Conservation (phyloP, 2,113 vertebrate species). For the Caranx ignobilis region DNA sequence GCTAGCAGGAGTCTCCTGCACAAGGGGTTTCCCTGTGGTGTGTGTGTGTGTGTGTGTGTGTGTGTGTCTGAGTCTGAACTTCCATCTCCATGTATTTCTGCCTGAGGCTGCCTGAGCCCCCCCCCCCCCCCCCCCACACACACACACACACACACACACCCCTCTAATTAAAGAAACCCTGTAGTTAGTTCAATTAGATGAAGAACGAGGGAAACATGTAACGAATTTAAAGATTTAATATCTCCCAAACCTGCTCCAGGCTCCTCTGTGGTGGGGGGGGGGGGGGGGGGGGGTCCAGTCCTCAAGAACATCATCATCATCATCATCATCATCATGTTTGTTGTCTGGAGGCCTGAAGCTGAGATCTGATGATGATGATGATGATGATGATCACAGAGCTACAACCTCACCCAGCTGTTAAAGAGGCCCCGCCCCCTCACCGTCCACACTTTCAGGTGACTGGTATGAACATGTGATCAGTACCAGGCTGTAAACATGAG, state of each 20-base stretch:
- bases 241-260: constrained; percentile 90
- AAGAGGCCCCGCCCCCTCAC: too few species aligned
- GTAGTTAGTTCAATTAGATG: constrained; percentile 92
- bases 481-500: too few species aligned
- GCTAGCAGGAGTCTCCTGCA: background rate
- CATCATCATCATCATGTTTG: background rate
- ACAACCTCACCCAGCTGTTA: too few species aligned
- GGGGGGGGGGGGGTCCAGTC: constrained; percentile 51
- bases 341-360: background rate
- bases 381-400: too few species aligned
- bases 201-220: constrained; percentile 87
- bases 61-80: background rate
- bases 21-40: background rate
- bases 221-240: constrained; percentile 94
- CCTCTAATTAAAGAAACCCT: constrained; percentile 90
- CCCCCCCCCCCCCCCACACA: background rate
- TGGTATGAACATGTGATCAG: too few species aligned
- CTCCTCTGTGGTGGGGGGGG: constrained; percentile 83
- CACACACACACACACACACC: background rate
- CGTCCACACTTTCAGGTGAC: too few species aligned
- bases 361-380: background rate
- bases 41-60: background rate
- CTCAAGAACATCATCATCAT: background rate
- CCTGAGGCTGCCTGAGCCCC: constrained; percentile 10
- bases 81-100: background rate